These are phyloP conservation scores for Linnaemya vulpina DNA, from an alignment of 2,888 invertebrate species.

Conservation along the genomic window DNA sequence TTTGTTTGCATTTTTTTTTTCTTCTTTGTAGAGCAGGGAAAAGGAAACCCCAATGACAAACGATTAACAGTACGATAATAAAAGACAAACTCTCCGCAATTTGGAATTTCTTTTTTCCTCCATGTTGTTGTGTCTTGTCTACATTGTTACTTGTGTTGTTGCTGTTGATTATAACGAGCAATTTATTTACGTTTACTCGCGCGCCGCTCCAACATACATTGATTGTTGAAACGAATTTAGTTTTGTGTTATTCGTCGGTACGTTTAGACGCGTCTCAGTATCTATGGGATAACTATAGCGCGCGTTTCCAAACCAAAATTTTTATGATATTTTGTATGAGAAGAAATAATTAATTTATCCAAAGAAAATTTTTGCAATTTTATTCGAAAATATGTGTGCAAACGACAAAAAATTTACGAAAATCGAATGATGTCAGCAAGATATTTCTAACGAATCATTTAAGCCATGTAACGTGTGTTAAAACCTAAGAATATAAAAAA, in stretches of 20 bases:
- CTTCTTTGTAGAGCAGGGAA: constrained; percentile 11
- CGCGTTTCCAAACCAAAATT: constrained; percentile 64
- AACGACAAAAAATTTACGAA: constrained; percentile 55
- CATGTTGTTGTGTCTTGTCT: constrained; percentile 50
- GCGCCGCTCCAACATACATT: constrained; percentile 63
- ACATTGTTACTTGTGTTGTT: constrained; percentile 49
- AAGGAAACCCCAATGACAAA: constrained; percentile 43
- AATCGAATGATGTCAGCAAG: constrained; percentile 6
- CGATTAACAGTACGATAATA: constrained; percentile 57
- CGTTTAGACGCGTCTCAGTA: constrained; percentile 80
- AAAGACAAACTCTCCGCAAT: constrained; percentile 66
- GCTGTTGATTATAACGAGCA: constrained; percentile 62
- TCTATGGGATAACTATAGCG: constrained; percentile 68
- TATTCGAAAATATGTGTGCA: constrained; percentile 1
- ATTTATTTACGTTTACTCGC: constrained; percentile 74
- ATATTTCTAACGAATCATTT: constrained; percentile 29
- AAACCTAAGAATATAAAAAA: constrained; percentile 30
- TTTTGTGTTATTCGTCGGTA: constrained; percentile 82
- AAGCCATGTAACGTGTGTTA: background rate
- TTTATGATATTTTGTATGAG: constrained; percentile 24
- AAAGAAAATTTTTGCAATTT: constrained; percentile 6
- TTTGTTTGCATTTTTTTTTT: background rate
- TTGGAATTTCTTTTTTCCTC: constrained; percentile 23
- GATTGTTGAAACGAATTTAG: constrained; percentile 74
- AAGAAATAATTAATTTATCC: constrained; percentile 1